phyloP scores from a whole-genome alignment of 2,888 invertebrate genomes.

The Phaonia tiefii region DNA sequence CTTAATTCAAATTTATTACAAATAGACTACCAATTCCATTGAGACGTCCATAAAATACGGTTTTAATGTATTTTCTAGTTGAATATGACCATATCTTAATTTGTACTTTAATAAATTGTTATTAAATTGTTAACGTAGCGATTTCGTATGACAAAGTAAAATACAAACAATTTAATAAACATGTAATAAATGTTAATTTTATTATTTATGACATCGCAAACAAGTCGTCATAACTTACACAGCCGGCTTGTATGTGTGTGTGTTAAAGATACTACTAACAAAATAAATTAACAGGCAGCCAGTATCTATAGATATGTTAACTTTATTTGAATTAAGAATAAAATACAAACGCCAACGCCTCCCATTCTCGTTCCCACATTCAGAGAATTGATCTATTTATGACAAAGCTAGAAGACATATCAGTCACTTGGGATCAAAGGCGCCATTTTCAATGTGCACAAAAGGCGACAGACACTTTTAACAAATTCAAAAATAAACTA shows the following conservation, averaged over 20 bases:
- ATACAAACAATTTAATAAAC: slow-evolving; percentile 54
- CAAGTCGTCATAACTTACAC: slow-evolving; percentile 38
- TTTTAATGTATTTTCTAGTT: too few species aligned
- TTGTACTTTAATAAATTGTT: slow-evolving; percentile 13
- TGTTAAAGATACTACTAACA: neutral
- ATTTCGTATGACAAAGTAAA: slow-evolving; percentile 26
- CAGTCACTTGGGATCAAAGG: slow-evolving; percentile 7
- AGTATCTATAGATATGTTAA: neutral
- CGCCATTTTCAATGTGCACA: neutral
- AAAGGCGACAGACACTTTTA: neutral
- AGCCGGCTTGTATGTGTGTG: neutral
- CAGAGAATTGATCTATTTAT: slow-evolving; percentile 54
- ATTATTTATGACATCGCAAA: slow-evolving; percentile 41
- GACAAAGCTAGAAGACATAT: slow-evolving; percentile 13
- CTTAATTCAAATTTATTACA: too few species aligned
- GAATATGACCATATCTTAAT: slow-evolving; percentile 23
- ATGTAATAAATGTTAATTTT: slow-evolving; percentile 52
- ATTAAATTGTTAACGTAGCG: slow-evolving; percentile 2
- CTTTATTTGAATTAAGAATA: slow-evolving; percentile 9
- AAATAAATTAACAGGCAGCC: neutral
- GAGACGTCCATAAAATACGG: too few species aligned
- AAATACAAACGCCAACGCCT: slow-evolving; percentile 9
- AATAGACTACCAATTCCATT: too few species aligned
- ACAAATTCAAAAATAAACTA: neutral
- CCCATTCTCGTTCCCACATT: neutral